Conservation (phyloP, 2,113 vertebrate species). For the Sisor rabdophorus region DNA sequence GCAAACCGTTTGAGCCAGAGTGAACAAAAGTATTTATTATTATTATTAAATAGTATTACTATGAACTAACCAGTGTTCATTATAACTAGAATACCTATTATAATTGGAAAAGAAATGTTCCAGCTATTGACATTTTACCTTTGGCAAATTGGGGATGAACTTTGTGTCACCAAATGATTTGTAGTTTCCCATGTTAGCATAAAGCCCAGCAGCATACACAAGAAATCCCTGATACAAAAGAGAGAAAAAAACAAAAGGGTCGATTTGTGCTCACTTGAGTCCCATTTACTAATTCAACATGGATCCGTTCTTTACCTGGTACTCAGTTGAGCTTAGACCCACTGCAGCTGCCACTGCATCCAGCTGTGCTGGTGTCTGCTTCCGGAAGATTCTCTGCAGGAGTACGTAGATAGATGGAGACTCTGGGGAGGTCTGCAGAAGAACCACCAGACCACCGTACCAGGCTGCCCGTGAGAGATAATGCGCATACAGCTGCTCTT, state of each 20-base stretch:
- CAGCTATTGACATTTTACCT: slow-evolving; percentile 63
- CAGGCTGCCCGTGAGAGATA: slow-evolving; percentile 81
- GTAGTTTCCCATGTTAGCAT: slow-evolving; percentile 94
- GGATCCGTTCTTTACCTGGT: slow-evolving; percentile 68
- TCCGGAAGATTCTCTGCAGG: slow-evolving; percentile 79
- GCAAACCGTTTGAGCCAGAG: background rate
- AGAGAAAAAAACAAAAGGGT: background rate
- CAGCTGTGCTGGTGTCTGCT: slow-evolving; percentile 74
- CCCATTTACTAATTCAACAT: background rate
- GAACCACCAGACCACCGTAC: slow-evolving; percentile 83
- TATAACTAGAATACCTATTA: no score
- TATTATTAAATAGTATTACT: no score
- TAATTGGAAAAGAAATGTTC: no score
- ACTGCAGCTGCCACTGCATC: slow-evolving; percentile 68
- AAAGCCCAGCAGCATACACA: slow-evolving; percentile 84
- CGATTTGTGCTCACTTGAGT: background rate
- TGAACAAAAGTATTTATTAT: no score
- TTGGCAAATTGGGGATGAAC: slow-evolving; percentile 84
- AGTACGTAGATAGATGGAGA: slow-evolving; percentile 81
- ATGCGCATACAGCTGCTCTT: slow-evolving; percentile 83
- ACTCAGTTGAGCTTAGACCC: slow-evolving; percentile 79
- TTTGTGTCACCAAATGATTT: slow-evolving; percentile 93
- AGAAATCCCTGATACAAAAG: slow-evolving; percentile 74
- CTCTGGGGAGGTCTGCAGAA: slow-evolving; percentile 86
- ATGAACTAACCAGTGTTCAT: no score